These are phyloP conservation scores for Lethenteron reissneri DNA, from an alignment of 2,113 vertebrate species.

Conservation along the genomic window DNA sequence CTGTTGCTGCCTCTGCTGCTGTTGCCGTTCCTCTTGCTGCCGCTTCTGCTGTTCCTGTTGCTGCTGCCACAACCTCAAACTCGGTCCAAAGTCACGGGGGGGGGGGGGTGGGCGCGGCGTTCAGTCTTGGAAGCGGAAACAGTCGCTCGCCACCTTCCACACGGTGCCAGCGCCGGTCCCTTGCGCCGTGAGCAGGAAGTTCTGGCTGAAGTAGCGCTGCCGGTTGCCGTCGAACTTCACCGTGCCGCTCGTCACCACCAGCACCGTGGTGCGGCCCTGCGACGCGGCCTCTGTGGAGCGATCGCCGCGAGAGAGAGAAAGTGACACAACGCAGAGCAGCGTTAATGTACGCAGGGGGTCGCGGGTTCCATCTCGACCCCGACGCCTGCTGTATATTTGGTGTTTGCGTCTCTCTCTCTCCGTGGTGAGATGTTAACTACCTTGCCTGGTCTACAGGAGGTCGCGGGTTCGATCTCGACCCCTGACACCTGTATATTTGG, in stretches of 20 bases:
- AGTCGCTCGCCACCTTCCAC: slow-evolving; percentile 93
- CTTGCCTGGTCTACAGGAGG: too few relatives aligned
- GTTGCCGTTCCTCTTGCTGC: too few relatives aligned
- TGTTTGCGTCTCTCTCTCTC: too few relatives aligned
- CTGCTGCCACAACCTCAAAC: background rate
- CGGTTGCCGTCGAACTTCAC: slow-evolving; percentile 95
- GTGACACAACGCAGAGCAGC: slow-evolving; percentile 9
- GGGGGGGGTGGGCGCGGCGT: slow-evolving; percentile 12
- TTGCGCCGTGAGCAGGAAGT: slow-evolving; percentile 68
- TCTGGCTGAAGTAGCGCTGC: slow-evolving; percentile 80
- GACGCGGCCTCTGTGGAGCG: slow-evolving; percentile 57
- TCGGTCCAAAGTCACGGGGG: slow-evolving; percentile 19
- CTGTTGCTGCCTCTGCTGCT: too few relatives aligned
- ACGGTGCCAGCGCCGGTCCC: slow-evolving; percentile 56
- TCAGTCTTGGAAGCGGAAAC: slow-evolving; percentile 92
- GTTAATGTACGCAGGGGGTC: too few relatives aligned
- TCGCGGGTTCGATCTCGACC: too few relatives aligned
- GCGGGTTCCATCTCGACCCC: too few relatives aligned
- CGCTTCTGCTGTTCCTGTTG: too few relatives aligned
- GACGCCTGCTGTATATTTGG: too few relatives aligned
- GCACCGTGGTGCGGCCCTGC: slow-evolving; percentile 66
- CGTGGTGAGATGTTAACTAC: too few relatives aligned
- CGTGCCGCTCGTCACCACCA: slow-evolving; percentile 59
- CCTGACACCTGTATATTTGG: too few relatives aligned
- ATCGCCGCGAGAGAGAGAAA: slow-evolving; percentile 12